Evolutionary conservation across 2,888 invertebrate species (phyloP).

Genomic region (Plusia festucae): DNA sequence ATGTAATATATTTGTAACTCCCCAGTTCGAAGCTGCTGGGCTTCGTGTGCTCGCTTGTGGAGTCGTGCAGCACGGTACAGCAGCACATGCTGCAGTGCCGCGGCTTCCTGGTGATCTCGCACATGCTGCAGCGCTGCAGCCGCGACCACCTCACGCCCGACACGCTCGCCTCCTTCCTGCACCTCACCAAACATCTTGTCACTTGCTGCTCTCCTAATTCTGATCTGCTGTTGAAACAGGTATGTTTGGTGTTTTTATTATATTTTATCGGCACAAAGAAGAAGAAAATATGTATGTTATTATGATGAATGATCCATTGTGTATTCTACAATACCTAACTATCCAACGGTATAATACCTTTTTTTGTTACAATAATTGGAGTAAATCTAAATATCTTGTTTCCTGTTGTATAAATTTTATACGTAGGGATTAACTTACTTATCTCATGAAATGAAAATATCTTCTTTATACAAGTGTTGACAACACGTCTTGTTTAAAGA

Average conservation of each 20-base stretch:
- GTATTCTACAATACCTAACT: too few species aligned
- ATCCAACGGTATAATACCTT: too few species aligned
- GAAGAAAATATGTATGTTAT: too few species aligned
- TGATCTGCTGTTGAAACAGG: slow-evolving; percentile 97
- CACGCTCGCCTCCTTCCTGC: slow-evolving; percentile 97
- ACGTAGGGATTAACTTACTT: too few species aligned
- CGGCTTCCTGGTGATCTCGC: slow-evolving; percentile 99
- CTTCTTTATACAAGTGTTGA: too few species aligned
- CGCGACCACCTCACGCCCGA: slow-evolving; percentile 98
- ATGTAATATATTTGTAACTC: slow-evolving; percentile 54
- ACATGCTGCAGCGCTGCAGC: slow-evolving; percentile 97
- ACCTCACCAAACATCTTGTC: slow-evolving; percentile 97
- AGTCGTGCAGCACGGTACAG: slow-evolving; percentile 98
- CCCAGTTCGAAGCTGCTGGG: slow-evolving; percentile 98
- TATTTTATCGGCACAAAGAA: not conserved
- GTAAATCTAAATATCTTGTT: too few species aligned
- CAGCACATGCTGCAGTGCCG: slow-evolving; percentile 99
- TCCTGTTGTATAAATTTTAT: not conserved
- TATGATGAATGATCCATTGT: too few species aligned
- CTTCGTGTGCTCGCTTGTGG: slow-evolving; percentile 99
- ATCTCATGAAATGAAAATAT: too few species aligned
- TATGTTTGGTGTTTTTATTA: slow-evolving; percentile 74
- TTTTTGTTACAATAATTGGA: too few species aligned
- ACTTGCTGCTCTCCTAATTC: slow-evolving; percentile 98
- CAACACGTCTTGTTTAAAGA: too few species aligned